phyloP scores from a whole-genome alignment of 2,888 invertebrate genomes.

The Patella ulyssiponensis region DNA sequence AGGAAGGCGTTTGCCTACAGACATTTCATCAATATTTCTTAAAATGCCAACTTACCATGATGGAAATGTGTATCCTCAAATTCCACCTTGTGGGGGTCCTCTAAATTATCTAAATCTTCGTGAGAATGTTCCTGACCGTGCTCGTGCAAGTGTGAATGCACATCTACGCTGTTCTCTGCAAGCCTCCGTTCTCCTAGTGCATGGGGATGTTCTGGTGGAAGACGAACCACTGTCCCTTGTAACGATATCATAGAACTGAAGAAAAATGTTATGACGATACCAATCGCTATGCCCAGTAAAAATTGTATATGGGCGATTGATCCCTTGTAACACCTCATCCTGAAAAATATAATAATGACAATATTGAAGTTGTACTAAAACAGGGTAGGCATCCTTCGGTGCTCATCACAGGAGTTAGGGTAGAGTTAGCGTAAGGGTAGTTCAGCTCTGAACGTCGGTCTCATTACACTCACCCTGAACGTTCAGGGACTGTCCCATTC shows the following conservation, averaged over 20 bases:
- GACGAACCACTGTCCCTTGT: neutral
- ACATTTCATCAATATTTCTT: too few relatives aligned
- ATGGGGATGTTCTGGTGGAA: neutral
- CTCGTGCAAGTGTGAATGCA: neutral
- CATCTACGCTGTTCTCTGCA: neutral
- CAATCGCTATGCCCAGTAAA: neutral
- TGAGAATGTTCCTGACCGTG: neutral
- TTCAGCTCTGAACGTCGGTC: too few relatives aligned
- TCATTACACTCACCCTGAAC: too few relatives aligned
- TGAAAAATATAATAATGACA: neutral
- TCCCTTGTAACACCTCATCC: neutral
- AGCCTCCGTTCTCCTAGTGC: neutral
- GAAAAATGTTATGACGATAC: neutral
- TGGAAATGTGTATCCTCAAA: slow-evolving; percentile 25
- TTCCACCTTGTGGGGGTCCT: slow-evolving; percentile 7
- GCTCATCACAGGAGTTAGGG: too few relatives aligned
- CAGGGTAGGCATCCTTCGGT: too few relatives aligned
- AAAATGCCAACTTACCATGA: slow-evolving; percentile 20
- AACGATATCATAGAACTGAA: slow-evolving; percentile 1
- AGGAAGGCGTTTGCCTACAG: too few relatives aligned
- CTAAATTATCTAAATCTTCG: neutral
- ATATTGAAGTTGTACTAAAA: too few relatives aligned
- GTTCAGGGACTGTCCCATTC: too few relatives aligned
- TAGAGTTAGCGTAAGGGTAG: too few relatives aligned
- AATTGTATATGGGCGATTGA: slow-evolving; percentile 1